These are phyloP conservation scores for Sympetrum striolatum DNA, from an alignment of 2,888 invertebrate genomes.

Conservation along the genomic window DNA sequence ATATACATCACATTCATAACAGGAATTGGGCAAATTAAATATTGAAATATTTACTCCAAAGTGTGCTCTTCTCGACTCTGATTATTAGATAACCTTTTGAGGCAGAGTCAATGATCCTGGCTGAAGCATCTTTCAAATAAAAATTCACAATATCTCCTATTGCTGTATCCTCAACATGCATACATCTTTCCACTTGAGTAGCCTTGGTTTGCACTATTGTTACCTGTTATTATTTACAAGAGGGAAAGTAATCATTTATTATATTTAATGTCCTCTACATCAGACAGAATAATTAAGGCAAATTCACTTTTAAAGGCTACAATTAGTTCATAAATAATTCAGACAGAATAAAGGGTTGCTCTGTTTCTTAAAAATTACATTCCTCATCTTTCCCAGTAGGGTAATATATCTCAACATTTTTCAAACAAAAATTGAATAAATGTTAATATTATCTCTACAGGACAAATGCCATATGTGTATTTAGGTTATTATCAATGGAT, in stretches of 20 bases:
- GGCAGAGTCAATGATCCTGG: conserved; percentile 26
- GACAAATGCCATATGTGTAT: conserved; percentile 11
- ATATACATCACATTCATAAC: conserved; percentile 43
- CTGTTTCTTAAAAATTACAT: conserved; percentile 24
- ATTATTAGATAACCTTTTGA: conserved; percentile 22
- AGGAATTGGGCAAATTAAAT: conserved; percentile 23
- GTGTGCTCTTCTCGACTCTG: conserved; percentile 31
- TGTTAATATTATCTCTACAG: conserved; percentile 3
- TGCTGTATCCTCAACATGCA: conserved; percentile 26
- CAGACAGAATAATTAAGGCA: conserved; percentile 33
- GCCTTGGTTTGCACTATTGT: conserved; percentile 11
- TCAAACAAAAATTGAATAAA: not conserved
- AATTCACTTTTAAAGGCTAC: conserved; percentile 20
- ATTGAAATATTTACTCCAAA: conserved; percentile 20
- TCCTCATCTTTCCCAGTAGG: not conserved
- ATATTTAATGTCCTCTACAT: conserved; percentile 27
- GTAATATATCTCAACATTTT: not conserved
- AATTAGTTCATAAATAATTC: conserved; percentile 22
- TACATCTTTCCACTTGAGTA: conserved; percentile 22
- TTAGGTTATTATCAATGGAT: conserved; percentile 14
- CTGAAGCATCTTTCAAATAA: conserved; percentile 21
- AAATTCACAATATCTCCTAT: not conserved
- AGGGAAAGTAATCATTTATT: not conserved
- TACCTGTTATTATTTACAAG: conserved; percentile 22
- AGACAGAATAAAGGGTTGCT: conserved; percentile 11